Base-by-base conservation (phyloP, 2,113 vertebrate species). In the Percina caprodes region DNA sequence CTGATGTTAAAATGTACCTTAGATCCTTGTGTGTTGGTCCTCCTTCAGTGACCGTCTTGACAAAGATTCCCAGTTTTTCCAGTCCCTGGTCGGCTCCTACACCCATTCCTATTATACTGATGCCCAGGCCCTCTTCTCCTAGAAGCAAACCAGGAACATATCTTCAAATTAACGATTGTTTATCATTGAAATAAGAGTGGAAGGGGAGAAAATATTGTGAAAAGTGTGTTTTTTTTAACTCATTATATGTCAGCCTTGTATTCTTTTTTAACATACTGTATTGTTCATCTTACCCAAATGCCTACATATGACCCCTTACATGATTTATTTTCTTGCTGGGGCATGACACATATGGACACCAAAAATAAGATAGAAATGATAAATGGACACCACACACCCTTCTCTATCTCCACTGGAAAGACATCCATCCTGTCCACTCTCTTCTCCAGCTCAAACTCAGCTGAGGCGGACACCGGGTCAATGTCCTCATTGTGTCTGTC, bases 31-130 rank as follows among this genome's bases (percentile, higher is more conserved):
- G 92, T 65, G 96, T 96, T 69, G 96, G 95, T 89, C 97, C 97
- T 69, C 95, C 95, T 81, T 97, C 96, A 45, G 96, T 97, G 88
- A 98, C 92, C 2, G 96, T 97, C 95, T 98, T 98, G 72, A 98
- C 96, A 89, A 98, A 98, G 86, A 98, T 98, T 71, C 97, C 97
- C 39, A 98, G 92, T 89, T 97, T 98, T 89, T 98, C 97, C 91
- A 98, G 89, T 11, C 97, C 97, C 80, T 97, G 96, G 87, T 98
- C 97, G 48, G 97, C 97, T 67, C 97, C 97, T 45, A 98, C 97
- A 70, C 97, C 97, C 97, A 98, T 98, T 86, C 97, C 97, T 79
- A 98, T 98, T 69, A 98, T 98, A 83, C 97, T 97, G 89, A 98
- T 98, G 70, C 97, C 97, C 79, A 98, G 92, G 30, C 96, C 97